Evolutionary conservation across 2,888 invertebrate genomes (phyloP), one percentile per base, ranked within the genome.

Genomic region (Chromoteleia sp.): DNA sequence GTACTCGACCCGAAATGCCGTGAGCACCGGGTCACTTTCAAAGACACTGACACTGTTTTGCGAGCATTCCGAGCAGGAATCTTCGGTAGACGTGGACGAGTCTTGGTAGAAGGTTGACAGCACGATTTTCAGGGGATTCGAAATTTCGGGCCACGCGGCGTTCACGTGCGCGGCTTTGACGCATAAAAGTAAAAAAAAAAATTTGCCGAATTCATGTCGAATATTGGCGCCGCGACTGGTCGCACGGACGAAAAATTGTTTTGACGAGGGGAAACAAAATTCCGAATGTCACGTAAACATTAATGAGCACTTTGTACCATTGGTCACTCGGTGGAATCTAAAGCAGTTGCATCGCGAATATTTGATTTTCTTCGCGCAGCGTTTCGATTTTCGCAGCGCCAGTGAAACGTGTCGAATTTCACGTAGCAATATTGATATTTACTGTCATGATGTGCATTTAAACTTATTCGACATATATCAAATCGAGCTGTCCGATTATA

Each of bases 1-100:
- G 86, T 95, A 96, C 91, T 97, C 96, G 81, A 97, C 94, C 82
- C 97, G 92, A 36, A 96, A 93, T 33, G 94, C 94, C 0, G 95
- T 95, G 63, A 96, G 91, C 54, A 90, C 85, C 19, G 89, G 86
- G 79, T 91, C 90, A 36, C 85, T 82, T n/a, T 90, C 87, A 54
- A 86, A 82, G 4, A 87, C 85, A 14, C 85, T 85, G 39, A 89
- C 85, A 7, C 87, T 86, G 73, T 90, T 90, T 25, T 88, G 87
- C 0, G 84, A 77, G 79, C 89, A 89, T 10, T 85, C 88, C 17
- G 85, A 63, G 77, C 91, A 91, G 1, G 76, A 80, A 14, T 77
- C 73, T 2, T 73, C 80, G 17, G 82, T 73, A 30, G 82, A 56
- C 39, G 81, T 70, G 17, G 70, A 29, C 50, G 79, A 52, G 19